Conservation (phyloP, 2,888 invertebrate genomes). For the Pollenia labialis region DNA sequence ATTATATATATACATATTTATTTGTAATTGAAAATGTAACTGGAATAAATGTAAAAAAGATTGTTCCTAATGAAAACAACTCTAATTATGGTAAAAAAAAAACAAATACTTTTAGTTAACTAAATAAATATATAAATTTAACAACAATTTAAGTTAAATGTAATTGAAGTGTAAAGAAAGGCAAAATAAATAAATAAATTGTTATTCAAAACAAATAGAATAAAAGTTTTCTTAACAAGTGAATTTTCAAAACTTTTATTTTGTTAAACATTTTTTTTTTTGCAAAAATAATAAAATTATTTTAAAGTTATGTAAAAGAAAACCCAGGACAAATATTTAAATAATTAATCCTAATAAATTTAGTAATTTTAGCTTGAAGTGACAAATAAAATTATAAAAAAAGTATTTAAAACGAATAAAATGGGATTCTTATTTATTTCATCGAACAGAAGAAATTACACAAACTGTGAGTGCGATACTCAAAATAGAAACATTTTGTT, state of each 20-base stretch:
- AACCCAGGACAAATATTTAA: conserved; percentile 6
- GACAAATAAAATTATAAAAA: conserved; percentile 57
- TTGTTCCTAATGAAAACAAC: conserved; percentile 60
- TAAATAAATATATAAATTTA: conserved; percentile 42
- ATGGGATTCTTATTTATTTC: not conserved
- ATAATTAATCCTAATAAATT: conserved; percentile 25
- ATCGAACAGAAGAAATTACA: not conserved
- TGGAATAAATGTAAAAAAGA: conserved; percentile 33
- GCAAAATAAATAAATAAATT: not conserved
- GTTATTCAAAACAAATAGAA: not conserved
- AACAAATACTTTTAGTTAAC: conserved; percentile 32
- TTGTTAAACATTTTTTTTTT: conserved; percentile 19
- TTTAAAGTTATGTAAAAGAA: conserved; percentile 13
- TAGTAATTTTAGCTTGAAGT: conserved; percentile 59
- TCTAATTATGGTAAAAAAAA: conserved; percentile 12
- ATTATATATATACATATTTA: conserved; percentile 23
- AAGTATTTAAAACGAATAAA: conserved; percentile 44
- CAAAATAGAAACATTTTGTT: too few relatives aligned
- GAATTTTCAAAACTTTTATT: conserved; percentile 6
- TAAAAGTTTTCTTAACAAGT: conserved; percentile 6
- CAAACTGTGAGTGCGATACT: too few relatives aligned
- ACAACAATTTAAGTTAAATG: conserved; percentile 17
- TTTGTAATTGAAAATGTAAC: conserved; percentile 36
- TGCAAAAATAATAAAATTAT: conserved; percentile 30
- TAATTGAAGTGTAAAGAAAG: conserved; percentile 32